These are phyloP conservation scores for Oryzias sinensis DNA, from an alignment of 2,797 vertebrate species.

Conservation along the genomic window DNA sequence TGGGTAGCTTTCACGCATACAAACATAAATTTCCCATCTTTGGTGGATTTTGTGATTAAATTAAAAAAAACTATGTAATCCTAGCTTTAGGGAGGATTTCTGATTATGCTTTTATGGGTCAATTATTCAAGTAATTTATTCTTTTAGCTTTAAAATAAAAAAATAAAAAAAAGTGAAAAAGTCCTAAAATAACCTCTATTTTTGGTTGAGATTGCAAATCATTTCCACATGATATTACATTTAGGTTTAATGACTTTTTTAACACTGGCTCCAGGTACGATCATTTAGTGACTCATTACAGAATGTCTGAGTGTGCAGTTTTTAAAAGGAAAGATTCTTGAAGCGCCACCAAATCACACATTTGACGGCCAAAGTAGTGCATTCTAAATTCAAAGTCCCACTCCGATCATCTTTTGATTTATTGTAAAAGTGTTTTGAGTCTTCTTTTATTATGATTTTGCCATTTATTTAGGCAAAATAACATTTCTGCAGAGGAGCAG, in stretches of 20 bases:
- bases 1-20: constrained; percentile 71
- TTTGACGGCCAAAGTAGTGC: too few species aligned
- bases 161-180: too few species aligned
- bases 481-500: too few species aligned
- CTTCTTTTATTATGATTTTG: too few species aligned
- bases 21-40: constrained; percentile 13
- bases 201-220: background rate
- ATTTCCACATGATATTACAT: constrained; percentile 33
- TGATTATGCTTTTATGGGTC: too few species aligned
- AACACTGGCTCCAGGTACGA: constrained; percentile 54
- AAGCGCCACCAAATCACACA: constrained; percentile 1
- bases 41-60: constrained; percentile 1
- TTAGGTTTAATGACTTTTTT: constrained; percentile 43
- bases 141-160: too few species aligned
- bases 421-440: too few species aligned
- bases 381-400: too few species aligned
- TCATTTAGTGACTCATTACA: constrained; percentile 15
- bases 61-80: constrained; percentile 17
- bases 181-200: too few species aligned
- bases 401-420: too few species aligned
- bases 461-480: too few species aligned
- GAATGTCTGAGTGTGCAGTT: background rate
- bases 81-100: constrained; percentile 7
- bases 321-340: background rate
- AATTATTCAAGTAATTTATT: too few species aligned